These are phyloP conservation scores for Hypomecis atomaria DNA, from an alignment of 2,888 invertebrate species.

Conservation along the genomic window DNA sequence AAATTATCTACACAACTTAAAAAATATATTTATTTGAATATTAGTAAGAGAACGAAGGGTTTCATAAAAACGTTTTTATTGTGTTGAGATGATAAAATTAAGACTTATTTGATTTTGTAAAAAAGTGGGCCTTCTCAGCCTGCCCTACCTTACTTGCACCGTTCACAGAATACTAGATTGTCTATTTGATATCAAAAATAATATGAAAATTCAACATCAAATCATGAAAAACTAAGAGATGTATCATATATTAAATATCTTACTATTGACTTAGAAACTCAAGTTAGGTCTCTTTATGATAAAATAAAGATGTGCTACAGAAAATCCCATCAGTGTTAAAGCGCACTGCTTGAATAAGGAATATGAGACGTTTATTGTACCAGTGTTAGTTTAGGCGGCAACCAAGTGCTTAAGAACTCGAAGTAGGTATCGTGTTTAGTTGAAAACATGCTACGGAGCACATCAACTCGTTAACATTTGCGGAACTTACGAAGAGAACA, in stretches of 20 bases:
- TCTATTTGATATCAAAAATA: too few relatives aligned
- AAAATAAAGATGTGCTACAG: conserved; percentile 1
- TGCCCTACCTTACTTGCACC: too few relatives aligned
- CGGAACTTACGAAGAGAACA: conserved; percentile 36
- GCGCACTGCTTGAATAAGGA: conserved; percentile 37
- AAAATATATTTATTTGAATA: too few relatives aligned
- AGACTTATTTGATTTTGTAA: too few relatives aligned
- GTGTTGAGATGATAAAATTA: too few relatives aligned
- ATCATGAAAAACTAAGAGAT: too few relatives aligned
- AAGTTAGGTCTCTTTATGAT: not conserved
- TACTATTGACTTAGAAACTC: not conserved
- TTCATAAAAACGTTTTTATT: too few relatives aligned
- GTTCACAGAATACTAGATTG: too few relatives aligned
- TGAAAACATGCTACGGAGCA: conserved; percentile 58
- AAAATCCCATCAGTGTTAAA: conserved; percentile 2
- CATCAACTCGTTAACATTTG: conserved; percentile 60
- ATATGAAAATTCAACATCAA: too few relatives aligned
- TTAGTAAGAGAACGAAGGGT: too few relatives aligned
- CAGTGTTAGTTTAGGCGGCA: conserved; percentile 51
- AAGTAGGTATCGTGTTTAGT: conserved; percentile 54
- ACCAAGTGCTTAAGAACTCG: conserved; percentile 46
- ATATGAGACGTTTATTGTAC: conserved; percentile 35
- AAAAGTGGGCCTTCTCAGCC: too few relatives aligned
- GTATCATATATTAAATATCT: not conserved
- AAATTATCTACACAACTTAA: too few relatives aligned